A percentile compares a stretch with the other conserved stretches of the same genome.
Conservation (phyloP, 2,888 invertebrate genomes). For the Phalera bucephala region DNA sequence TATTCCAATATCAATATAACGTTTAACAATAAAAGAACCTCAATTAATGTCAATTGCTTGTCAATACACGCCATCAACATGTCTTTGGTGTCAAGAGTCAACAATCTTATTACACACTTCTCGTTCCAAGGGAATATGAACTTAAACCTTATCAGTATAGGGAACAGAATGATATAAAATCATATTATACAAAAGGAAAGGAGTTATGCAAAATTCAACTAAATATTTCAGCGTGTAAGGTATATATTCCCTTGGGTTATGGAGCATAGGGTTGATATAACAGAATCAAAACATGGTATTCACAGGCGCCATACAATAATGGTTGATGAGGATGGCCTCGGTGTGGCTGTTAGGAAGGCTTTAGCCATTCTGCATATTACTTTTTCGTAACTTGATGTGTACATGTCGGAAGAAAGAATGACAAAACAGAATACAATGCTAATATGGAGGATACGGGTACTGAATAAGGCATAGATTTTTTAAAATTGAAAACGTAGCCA, state of each 20-base stretch:
- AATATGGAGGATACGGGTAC: too few relatives aligned
- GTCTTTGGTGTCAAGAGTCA: constrained; percentile 36
- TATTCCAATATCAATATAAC: constrained; percentile 5
- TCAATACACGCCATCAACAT: constrained; percentile 40
- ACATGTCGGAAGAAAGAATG: too few relatives aligned
- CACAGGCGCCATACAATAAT: constrained; percentile 25
- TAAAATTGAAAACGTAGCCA: too few relatives aligned
- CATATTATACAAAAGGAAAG: neutral
- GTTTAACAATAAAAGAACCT: constrained; percentile 28
- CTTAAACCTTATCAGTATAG: constrained; percentile 3
- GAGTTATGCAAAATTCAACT: neutral
- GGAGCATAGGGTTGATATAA: constrained; percentile 20
- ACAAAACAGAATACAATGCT: too few relatives aligned
- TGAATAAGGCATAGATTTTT: too few relatives aligned
- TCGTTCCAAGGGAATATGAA: constrained; percentile 3
- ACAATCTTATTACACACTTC: constrained; percentile 29
- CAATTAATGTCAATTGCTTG: constrained; percentile 44
- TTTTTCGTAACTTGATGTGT: too few relatives aligned
- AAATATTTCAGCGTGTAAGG: neutral
- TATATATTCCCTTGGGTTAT: constrained; percentile 5
- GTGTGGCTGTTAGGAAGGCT: constrained; percentile 24
- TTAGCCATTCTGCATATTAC: constrained; percentile 10
- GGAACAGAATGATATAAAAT: neutral
- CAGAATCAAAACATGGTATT: constrained; percentile 37
- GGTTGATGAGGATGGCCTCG: constrained; percentile 32